A percentile compares a stretch with the other conserved stretches of the same genome.
Conservation (phyloP, 2,113 vertebrate species). For the Rattus rattus region DNA sequence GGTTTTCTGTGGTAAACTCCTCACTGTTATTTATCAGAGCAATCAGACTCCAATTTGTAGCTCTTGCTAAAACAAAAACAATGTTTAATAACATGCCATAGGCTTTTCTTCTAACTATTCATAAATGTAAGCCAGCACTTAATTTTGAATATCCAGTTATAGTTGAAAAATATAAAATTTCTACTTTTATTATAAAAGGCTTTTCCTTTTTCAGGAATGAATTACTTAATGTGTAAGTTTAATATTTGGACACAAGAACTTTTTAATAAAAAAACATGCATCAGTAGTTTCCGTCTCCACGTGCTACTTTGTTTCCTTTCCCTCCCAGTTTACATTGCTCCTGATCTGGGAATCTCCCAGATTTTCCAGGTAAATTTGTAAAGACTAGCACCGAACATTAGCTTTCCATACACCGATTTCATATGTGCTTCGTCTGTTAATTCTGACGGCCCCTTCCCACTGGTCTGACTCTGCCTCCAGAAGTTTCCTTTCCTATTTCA, state of each 20-base stretch:
- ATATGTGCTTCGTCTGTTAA: too few species aligned
- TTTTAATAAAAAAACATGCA: constrained; percentile 9
- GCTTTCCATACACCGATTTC: too few species aligned
- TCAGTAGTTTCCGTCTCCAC: neutral
- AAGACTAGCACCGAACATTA: neutral
- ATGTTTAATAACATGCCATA: neutral
- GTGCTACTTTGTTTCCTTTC: constrained; percentile 33
- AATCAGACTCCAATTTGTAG: neutral
- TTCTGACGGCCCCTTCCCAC: neutral
- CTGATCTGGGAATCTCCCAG: neutral
- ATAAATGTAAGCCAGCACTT: constrained; percentile 4
- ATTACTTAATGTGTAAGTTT: constrained; percentile 37
- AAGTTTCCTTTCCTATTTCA: neutral
- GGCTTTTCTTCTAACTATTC: neutral
- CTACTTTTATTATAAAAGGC: constrained; percentile 7
- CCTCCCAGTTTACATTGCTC: neutral
- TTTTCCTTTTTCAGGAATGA: neutral
- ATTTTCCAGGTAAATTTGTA: neutral
- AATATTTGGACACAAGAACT: neutral
- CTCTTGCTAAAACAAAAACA: constrained; percentile 9
- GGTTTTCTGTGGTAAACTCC: neutral
- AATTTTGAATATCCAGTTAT: neutral
- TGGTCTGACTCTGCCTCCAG: too few species aligned
- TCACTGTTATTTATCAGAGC: neutral
- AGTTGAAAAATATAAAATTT: constrained; percentile 41